Evolutionary conservation across 2,113 vertebrate species (phyloP).

Genomic region (Bubo scandiacus): DNA sequence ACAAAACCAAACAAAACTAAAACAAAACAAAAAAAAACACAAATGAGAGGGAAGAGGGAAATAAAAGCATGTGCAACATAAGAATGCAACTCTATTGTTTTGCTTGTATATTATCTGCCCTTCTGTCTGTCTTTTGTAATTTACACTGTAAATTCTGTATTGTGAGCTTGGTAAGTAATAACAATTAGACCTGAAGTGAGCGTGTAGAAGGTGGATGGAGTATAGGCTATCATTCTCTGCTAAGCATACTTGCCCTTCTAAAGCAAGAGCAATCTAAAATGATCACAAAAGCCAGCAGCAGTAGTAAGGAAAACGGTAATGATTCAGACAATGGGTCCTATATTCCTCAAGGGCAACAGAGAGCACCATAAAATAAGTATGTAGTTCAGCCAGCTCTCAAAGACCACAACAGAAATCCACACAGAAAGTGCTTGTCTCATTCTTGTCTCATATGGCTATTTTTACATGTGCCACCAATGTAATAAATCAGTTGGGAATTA

Average conservation of each 20-base stretch:
- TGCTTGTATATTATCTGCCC: background rate
- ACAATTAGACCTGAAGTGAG: background rate
- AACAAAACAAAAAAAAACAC: too few relatives aligned
- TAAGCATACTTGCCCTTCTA: background rate
- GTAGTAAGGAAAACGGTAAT: accelerated
- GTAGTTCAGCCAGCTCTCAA: background rate
- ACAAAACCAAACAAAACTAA: too few relatives aligned
- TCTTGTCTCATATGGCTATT: background rate
- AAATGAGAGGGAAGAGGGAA: background rate
- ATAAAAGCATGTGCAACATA: background rate
- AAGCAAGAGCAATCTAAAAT: background rate
- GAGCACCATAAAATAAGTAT: background rate
- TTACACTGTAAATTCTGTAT: background rate
- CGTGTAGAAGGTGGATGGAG: background rate
- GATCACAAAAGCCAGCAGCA: background rate
- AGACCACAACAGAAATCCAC: background rate
- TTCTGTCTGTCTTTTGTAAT: background rate
- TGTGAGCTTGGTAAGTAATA: background rate
- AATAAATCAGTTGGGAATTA: background rate
- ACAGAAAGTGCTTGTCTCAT: background rate
- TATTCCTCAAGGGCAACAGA: background rate
- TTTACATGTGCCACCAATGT: background rate
- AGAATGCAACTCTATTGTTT: background rate
- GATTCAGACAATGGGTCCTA: background rate
- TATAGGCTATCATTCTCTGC: background rate